Evolutionary conservation across 2,888 invertebrate species (phyloP).

Genomic region (Psylliodes chrysocephalus): DNA sequence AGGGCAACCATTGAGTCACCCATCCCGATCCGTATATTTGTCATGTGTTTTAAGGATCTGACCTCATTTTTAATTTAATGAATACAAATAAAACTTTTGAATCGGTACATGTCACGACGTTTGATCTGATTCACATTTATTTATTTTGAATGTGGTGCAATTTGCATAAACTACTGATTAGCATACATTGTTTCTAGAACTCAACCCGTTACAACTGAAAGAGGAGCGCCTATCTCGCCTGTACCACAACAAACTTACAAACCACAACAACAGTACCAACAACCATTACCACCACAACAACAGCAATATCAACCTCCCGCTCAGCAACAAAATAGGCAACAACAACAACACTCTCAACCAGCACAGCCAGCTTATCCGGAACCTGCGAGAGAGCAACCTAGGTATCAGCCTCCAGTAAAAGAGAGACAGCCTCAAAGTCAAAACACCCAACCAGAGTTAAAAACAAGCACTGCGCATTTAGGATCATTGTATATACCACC

Average conservation of each 20-base stretch:
- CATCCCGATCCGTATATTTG: too few relatives aligned
- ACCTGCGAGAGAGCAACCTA: constrained; percentile 46
- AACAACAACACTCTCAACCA: constrained; percentile 39
- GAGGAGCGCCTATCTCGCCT: constrained; percentile 46
- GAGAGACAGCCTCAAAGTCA: constrained; percentile 47
- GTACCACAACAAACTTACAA: constrained; percentile 45
- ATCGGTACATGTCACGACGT: too few relatives aligned
- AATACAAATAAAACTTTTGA: too few relatives aligned
- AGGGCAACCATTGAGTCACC: too few relatives aligned
- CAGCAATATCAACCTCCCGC: constrained; percentile 33
- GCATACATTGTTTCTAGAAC: constrained; percentile 26
- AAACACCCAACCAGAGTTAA: constrained; percentile 44
- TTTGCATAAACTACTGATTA: too few relatives aligned
- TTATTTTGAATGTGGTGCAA: too few relatives aligned
- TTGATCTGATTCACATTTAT: too few relatives aligned
- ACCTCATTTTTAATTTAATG: too few relatives aligned
- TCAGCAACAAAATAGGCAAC: constrained; percentile 10
- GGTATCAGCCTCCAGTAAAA: constrained; percentile 54
- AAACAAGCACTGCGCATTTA: constrained; percentile 60
- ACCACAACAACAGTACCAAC: constrained; percentile 32
- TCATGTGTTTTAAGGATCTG: too few relatives aligned
- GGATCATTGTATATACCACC: constrained; percentile 70
- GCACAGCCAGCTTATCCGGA: constrained; percentile 35
- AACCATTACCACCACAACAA: constrained; percentile 25
- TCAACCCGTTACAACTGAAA: constrained; percentile 62